Percentiles rank a stretch among this genome's conserved stretches.
Conservation (phyloP, 2,113 vertebrate genomes). For the Pavo muticus region DNA sequence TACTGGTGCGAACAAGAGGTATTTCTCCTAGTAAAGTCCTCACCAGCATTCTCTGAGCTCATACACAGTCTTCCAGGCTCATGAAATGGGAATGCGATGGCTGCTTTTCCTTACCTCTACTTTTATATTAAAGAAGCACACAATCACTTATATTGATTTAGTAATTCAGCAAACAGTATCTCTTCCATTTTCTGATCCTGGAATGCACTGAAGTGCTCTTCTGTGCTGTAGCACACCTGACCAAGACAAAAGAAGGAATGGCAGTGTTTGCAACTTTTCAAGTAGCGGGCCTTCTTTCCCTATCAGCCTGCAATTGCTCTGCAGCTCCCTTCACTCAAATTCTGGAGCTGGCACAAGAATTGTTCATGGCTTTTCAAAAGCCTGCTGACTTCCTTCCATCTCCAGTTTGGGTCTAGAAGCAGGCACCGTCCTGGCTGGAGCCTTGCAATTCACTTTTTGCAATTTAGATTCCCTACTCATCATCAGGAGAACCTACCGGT, state of each 20-base stretch:
- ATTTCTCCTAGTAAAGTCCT: background rate
- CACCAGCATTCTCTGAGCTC: background rate
- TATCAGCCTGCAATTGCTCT: background rate
- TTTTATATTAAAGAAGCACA: background rate
- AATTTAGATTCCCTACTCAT: background rate
- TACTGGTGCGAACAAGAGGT: background rate
- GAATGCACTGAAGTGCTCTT: background rate
- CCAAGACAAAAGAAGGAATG: background rate
- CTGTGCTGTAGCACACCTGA: background rate
- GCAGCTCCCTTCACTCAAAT: background rate
- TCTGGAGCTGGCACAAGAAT: background rate
- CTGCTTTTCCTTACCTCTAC: background rate
- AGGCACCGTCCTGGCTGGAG: background rate
- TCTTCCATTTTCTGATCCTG: background rate
- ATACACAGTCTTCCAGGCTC: background rate
- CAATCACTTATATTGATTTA: background rate
- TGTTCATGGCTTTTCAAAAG: conserved; percentile 14
- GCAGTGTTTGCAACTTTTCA: background rate
- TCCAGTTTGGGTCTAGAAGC: background rate
- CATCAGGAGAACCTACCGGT: background rate
- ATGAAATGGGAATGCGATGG: background rate
- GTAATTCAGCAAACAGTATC: background rate
- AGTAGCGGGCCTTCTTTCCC: background rate
- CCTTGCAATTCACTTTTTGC: background rate
- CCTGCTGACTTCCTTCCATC: conserved; percentile 4